Base-by-base conservation (phyloP, 2,888 invertebrate species). In the Mechanitis mazaeus region DNA sequence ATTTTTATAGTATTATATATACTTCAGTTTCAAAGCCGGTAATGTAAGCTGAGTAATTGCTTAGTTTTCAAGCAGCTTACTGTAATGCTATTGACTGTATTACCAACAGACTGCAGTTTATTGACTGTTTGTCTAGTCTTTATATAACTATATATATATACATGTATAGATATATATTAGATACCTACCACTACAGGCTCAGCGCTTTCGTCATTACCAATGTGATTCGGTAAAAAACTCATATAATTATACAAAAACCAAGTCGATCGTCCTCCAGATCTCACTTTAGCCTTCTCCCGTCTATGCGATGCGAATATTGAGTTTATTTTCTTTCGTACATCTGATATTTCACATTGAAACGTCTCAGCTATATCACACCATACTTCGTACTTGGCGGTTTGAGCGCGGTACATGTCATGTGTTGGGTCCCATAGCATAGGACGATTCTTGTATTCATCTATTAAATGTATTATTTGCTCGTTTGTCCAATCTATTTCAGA, bases 301-400 rank as follows among this genome's bases (percentile, higher is more conserved):
- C 89, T 73, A 53, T 87, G 81, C 50, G 89, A 90, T 2, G 89
- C 90, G 67, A 89, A 79, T 47, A 90, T 71, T 0, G 89, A 89
- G 68, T 86, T 86, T 60, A 90, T 65, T 65, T 90, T 90, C 78
- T 84, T 86, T 42, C 83, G 71, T 61, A 90, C 64, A 61, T 86
- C 85, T 0, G 76, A 72, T 6, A 86, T 79, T 55, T 86, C 84
- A 61, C 85, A 85, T 5, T 82, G 76, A 67, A 87, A 85, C 6
- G 73, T 60, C 11, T 72, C 71, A 6, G 87, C 86, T 50, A 89
- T 47, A 3, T 79, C 76, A 28, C 76, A 69, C 85, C 85, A 89
- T 0, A 85, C 83, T 20, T 82, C 83, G 58, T 84, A 82, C 65
- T 86, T 85, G 2, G 82, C 79, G 0, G 80, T 75, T 60, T 80